These are phyloP conservation scores for Drosophila gunungcola DNA, from an alignment of 1,140 invertebrate species.

Conservation along the genomic window DNA sequence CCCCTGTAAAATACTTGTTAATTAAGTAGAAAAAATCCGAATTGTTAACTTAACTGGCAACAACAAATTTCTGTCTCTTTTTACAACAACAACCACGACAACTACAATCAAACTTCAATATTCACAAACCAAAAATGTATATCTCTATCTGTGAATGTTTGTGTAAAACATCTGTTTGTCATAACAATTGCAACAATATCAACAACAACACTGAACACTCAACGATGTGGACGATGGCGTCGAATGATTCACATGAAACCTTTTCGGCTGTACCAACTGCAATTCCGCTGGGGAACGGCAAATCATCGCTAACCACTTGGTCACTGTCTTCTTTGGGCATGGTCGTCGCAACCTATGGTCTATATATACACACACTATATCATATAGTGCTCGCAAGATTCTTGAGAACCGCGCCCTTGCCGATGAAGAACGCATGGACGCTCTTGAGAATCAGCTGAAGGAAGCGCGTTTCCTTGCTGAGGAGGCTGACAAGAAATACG, in stretches of 20 bases:
- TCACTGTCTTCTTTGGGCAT: slow-evolving; percentile 84
- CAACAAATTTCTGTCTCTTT: slow-evolving; percentile 75
- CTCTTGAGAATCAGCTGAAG: slow-evolving; percentile 99
- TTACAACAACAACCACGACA: slow-evolving; percentile 57
- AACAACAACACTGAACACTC: slow-evolving; percentile 52
- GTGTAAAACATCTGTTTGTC: slow-evolving; percentile 69
- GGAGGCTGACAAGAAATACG: slow-evolving; percentile 99
- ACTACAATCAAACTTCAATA: slow-evolving; percentile 29
- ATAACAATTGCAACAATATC: slow-evolving; percentile 59
- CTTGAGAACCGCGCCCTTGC: slow-evolving; percentile 99
- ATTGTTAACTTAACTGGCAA: slow-evolving; percentile 70
- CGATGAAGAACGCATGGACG: slow-evolving; percentile 99
- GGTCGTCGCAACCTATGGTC: slow-evolving; percentile 45
- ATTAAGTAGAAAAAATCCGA: slow-evolving; percentile 44
- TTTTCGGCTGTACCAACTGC: slow-evolving; percentile 70
- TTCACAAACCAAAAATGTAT: slow-evolving; percentile 37
- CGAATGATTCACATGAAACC: slow-evolving; percentile 65
- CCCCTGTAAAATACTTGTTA: slow-evolving; percentile 49
- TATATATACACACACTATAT: slow-evolving; percentile 50
- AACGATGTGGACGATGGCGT: slow-evolving; percentile 79
- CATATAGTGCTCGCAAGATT: slow-evolving; percentile 97
- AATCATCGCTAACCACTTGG: slow-evolving; percentile 83
- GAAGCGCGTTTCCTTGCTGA: slow-evolving; percentile 99
- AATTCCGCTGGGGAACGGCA: slow-evolving; percentile 45
- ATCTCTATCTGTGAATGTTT: slow-evolving; percentile 46